Conservation (phyloP, 2,113 vertebrate genomes). For the Lipotes vexillifer region DNA sequence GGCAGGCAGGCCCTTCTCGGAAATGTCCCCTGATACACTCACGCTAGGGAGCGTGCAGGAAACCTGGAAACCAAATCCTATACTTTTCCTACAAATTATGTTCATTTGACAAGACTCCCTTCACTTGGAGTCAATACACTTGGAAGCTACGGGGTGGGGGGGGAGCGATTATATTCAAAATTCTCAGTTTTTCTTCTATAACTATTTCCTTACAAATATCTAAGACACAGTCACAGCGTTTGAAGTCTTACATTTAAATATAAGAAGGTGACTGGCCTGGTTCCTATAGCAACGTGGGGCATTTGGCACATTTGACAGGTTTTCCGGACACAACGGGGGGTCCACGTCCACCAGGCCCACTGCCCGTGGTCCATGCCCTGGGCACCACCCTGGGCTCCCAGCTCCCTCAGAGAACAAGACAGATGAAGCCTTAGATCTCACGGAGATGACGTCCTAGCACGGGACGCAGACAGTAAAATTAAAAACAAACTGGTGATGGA, state of each 20-base stretch:
- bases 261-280: not conserved
- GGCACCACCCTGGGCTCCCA: too few relatives aligned
- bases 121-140: not conserved
- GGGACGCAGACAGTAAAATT: too few relatives aligned
- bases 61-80: not conserved
- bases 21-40: accelerated
- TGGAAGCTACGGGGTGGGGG: not conserved
- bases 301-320: accelerated
- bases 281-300: not conserved
- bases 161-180: not conserved
- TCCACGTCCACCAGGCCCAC: not conserved
- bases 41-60: not conserved
- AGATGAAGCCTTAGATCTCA: not conserved
- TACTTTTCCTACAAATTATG: not conserved
- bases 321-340: not conserved
- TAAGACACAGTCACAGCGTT: not conserved
- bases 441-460: not conserved
- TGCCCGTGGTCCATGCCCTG: accelerated
- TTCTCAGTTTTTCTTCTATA: not conserved
- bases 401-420: not conserved
- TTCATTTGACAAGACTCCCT: not conserved
- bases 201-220: not conserved
- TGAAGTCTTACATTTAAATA: not conserved
- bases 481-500: accelerated
- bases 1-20: not conserved